Percentiles rank a stretch among this genome's conserved stretches.
phyloP scores from a whole-genome alignment of 2,797 vertebrate species.

The Galaxias olidus region DNA sequence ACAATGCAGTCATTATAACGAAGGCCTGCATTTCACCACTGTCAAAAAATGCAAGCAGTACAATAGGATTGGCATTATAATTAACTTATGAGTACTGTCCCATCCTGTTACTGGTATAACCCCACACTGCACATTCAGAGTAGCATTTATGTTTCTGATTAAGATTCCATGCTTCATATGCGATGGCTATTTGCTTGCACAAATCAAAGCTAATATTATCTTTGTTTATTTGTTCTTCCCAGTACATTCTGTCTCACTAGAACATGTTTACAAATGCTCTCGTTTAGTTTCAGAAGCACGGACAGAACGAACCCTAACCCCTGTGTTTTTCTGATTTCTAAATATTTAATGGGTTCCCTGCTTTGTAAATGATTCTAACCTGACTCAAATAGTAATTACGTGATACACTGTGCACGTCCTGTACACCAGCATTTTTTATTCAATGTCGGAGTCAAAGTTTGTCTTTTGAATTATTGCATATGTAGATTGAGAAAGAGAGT shows the following conservation, averaged over 20 bases:
- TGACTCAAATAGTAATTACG: conserved; percentile 51
- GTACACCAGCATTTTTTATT: conserved; percentile 25
- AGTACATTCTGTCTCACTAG: conserved; percentile 3
- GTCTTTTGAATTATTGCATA: conserved; percentile 41
- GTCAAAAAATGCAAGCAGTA: too few relatives aligned
- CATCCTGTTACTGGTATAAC: too few relatives aligned
- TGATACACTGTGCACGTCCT: conserved; percentile 10
- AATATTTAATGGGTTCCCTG: conserved; percentile 55
- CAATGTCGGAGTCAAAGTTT: conserved; percentile 27
- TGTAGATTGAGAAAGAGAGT: conserved; percentile 23
- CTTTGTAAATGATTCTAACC: conserved; percentile 44
- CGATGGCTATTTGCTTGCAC: conserved; percentile 19
- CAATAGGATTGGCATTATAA: too few relatives aligned
- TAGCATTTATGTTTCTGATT: conserved; percentile 10
- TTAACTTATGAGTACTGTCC: too few relatives aligned
- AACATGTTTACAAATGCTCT: conserved; percentile 41
- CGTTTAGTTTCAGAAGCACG: conserved; percentile 27
- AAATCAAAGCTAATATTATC: conserved; percentile 38
- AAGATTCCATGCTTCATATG: conserved; percentile 7
- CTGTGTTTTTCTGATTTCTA: conserved; percentile 47
- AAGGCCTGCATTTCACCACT: too few relatives aligned
- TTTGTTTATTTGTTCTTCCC: conserved; percentile 22
- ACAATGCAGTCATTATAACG: too few relatives aligned
- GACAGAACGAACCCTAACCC: conserved; percentile 48
- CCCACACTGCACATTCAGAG: too few relatives aligned